Percentiles rank a stretch among this genome's conserved stretches.
Evolutionary conservation across 1,140 invertebrate species (phyloP).

Genomic region (Philaenus spumarius): DNA sequence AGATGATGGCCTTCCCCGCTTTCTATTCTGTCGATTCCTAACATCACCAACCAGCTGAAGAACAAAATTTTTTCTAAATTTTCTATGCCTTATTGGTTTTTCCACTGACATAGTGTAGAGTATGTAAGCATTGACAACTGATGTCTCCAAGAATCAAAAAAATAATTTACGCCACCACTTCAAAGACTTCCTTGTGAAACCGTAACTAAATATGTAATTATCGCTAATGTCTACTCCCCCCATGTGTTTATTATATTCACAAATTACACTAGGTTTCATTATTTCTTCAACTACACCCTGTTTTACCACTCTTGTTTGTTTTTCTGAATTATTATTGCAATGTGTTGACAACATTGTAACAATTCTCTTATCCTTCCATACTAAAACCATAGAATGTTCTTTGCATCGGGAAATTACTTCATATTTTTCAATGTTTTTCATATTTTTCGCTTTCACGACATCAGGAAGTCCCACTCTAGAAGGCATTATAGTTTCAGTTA

Average conservation of each 20-base stretch:
- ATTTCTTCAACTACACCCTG: no score
- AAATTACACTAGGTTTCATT: no score
- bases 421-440: not conserved
- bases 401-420: no score
- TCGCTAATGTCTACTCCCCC: not conserved
- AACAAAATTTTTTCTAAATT: conserved; percentile 1
- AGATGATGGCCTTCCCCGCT: conserved; percentile 3
- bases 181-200: no score
- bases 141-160: conserved; percentile 12
- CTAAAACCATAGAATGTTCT: no score
- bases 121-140: conserved; percentile 2
- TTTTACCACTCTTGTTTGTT: no score
- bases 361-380: not conserved
- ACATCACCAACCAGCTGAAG: conserved; percentile 4
- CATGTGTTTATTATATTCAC: no score
- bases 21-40: conserved; percentile 1
- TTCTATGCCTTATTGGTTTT: not conserved
- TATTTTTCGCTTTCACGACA: no score
- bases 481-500: no score
- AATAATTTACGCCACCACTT: conserved; percentile 12
- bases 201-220: not conserved
- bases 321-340: not conserved
- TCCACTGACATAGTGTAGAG: not conserved
- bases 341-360: not conserved
- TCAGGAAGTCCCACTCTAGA: no score